These are phyloP conservation scores for Bombus consobrinus DNA, from an alignment of 1,140 invertebrate species.

Conservation along the genomic window DNA sequence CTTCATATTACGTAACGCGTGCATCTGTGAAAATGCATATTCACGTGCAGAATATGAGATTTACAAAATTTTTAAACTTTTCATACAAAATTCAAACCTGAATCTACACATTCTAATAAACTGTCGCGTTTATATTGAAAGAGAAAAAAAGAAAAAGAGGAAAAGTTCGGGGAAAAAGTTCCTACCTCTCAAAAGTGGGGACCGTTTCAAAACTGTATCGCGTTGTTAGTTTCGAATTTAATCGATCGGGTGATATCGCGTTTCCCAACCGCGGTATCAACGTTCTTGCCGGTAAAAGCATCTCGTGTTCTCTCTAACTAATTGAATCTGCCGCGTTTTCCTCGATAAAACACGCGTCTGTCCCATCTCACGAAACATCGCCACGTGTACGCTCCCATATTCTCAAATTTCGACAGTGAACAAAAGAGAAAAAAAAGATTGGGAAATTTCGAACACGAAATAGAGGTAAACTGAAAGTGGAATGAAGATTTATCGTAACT, in stretches of 20 bases:
- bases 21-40: no score
- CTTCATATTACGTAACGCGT: neutral
- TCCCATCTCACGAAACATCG: neutral
- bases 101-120: neutral
- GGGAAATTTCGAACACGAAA: neutral
- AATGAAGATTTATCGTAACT: neutral
- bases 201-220: slow-evolving; percentile 4
- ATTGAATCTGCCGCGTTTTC: slow-evolving; percentile 27
- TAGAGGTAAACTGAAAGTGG: neutral
- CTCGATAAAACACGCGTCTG: neutral
- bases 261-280: neutral
- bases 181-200: no score
- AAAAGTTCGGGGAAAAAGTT: neutral
- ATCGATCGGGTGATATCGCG: slow-evolving; percentile 4
- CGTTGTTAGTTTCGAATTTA: slow-evolving; percentile 24
- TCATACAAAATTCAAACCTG: neutral
- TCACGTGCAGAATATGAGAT: no score
- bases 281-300: slow-evolving; percentile 24
- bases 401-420: neutral
- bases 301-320: slow-evolving; percentile 33
- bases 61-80: neutral
- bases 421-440: neutral
- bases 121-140: neutral
- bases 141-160: neutral
- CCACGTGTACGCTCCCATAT: neutral